Base-by-base conservation (phyloP, 2,888 invertebrate species). In the Cataglyphis rosenhaueri region DNA sequence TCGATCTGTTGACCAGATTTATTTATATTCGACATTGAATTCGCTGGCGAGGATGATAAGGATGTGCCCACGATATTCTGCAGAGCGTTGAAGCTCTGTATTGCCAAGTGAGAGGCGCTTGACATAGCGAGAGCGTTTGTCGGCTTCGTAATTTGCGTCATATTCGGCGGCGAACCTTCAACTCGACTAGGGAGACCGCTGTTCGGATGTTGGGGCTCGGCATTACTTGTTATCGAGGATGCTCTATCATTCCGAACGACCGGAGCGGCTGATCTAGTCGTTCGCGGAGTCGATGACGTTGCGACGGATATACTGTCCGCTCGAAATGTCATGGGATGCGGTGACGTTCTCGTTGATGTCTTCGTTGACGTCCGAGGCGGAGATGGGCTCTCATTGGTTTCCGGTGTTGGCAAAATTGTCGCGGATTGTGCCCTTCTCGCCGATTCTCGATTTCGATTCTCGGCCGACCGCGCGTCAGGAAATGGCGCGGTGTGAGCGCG, bases 11-110 rank as follows among this genome's bases (percentile, higher is more conserved):
- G 73, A 38, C 12, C 64, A 35, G 62, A 38, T 25, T 59, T 70
- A 18, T 65, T 84, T 65, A 57, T 15, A 12, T 12, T 78, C 9
- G 82, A 85, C 52, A 84, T 76, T 1, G 84, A 79, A 9, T 79
- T 87, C 15, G 55, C 59, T 2, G 86, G 84, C 0, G 85, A 82
- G 1, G 35, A 18, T 3, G 21, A n/a, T 25, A 38, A 74, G 52
- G 65, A 4, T 25, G 52, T 21, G 66, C 38, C 61, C 44, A 66
- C 41, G 35, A 94, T 89, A 12, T 87, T 87, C 74, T 93, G 92
- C 21, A 93, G 78, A 21, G 92, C 86, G 82, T 90, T 93, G 82
- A 93, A 93, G 81, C 93, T 94, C 78, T 93, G 93, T 90, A 93
- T 91, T 5, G 92, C 93, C 62, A 93, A 87, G 81, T 93, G 93